A percentile compares a stretch with the other conserved stretches of the same genome.
phyloP scores from a whole-genome alignment of 2,113 vertebrate species.

The Hydrolagus affinis region DNA sequence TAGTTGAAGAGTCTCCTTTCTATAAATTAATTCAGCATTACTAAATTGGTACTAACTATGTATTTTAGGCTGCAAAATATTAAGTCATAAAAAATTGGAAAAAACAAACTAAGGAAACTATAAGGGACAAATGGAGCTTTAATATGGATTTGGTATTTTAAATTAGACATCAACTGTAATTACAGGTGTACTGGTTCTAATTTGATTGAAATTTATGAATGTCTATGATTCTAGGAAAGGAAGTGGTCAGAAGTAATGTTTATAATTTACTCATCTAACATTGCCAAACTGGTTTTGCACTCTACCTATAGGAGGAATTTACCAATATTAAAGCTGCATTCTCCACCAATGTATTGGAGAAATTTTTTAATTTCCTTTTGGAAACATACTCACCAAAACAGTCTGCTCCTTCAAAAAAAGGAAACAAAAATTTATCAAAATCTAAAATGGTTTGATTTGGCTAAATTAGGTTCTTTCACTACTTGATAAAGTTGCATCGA shows the following conservation, averaged over 20 bases:
- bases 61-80: not conserved
- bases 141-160: slow-evolving; percentile 6
- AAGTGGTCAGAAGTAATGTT: not conserved
- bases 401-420: slow-evolving; percentile 32
- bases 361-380: not conserved
- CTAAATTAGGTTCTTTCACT: slow-evolving; percentile 15
- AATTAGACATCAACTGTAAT: not conserved
- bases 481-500: not conserved
- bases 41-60: not conserved
- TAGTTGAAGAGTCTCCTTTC: not conserved
- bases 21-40: not conserved
- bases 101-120: slow-evolving; percentile 19
- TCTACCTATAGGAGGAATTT: not conserved
- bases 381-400: slow-evolving; percentile 26
- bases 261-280: not conserved
- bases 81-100: not conserved
- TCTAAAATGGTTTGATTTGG: slow-evolving; percentile 23
- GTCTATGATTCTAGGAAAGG: not conserved
- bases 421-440: slow-evolving; percentile 27
- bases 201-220: slow-evolving; percentile 11
- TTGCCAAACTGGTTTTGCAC: not conserved
- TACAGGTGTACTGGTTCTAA: not conserved
- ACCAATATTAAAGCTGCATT: slow-evolving; percentile 33
- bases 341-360: slow-evolving; percentile 25
- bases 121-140: slow-evolving; percentile 28